These are phyloP conservation scores for Onthophagus taurus DNA, from an alignment of 1,140 invertebrate genomes.

Conservation along the genomic window DNA sequence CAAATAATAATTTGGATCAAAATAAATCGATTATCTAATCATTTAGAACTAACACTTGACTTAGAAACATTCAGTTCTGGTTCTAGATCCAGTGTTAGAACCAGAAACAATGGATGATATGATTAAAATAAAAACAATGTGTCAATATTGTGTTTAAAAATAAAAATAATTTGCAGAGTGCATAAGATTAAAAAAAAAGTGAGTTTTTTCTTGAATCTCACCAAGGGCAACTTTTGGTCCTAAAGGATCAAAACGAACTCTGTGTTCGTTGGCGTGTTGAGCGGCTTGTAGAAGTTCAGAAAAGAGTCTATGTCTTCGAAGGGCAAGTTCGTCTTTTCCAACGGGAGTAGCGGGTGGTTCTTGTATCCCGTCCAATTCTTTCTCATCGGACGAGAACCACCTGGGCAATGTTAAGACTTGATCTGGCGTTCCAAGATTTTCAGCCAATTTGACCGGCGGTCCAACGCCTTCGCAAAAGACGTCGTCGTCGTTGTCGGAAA, in stretches of 20 bases:
- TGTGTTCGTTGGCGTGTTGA: conserved; percentile 59
- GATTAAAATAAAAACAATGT: no score
- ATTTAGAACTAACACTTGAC: no score
- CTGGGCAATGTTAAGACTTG: conserved; percentile 17
- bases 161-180: no score
- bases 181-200: conserved; percentile 5
- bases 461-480: conserved; percentile 37
- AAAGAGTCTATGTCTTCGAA: conserved; percentile 65
- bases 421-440: conserved; percentile 22
- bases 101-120: no score
- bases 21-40: no score
- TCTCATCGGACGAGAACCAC: conserved; percentile 31
- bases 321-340: conserved; percentile 63
- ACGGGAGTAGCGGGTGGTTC: conserved; percentile 65
- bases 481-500: conserved; percentile 35
- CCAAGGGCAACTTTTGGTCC: conserved; percentile 55
- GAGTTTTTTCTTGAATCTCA: conserved; percentile 30
- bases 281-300: conserved; percentile 63
- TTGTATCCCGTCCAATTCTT: conserved; percentile 43
- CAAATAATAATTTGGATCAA: no score
- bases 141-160: no score
- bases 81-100: no score
- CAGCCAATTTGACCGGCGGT: conserved; percentile 20
- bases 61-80: no score
- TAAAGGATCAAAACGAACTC: conserved; percentile 61